Evolutionary conservation across 2,113 vertebrate genomes (phyloP).

Genomic region (Burhinus bistriatus): DNA sequence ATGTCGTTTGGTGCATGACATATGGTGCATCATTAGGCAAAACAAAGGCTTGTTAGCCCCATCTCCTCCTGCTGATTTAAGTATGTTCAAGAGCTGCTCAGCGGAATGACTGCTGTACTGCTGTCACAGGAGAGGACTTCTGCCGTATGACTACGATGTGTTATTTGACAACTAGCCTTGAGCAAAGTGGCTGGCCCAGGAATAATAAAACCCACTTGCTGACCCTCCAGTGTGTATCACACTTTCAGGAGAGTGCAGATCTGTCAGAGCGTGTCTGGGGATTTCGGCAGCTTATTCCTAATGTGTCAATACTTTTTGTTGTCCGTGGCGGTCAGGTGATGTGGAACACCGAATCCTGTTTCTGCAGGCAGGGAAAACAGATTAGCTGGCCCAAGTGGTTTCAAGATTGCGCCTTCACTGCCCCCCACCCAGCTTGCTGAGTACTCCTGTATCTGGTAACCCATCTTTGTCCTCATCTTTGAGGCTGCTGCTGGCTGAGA

Average conservation of each 20-base stretch:
- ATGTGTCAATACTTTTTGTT: accelerated
- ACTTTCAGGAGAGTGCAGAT: background rate
- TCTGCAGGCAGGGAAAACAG: background rate
- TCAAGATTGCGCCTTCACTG: background rate
- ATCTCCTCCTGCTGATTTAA: background rate
- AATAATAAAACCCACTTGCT: background rate
- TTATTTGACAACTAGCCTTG: background rate
- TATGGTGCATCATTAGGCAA: background rate
- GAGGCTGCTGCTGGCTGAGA: background rate
- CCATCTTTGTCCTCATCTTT: background rate
- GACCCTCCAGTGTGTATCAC: too few species aligned
- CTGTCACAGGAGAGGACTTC: background rate
- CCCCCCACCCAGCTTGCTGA: background rate
- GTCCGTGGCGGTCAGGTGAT: background rate
- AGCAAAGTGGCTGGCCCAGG: background rate
- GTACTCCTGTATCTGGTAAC: background rate
- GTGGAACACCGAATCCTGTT: accelerated
- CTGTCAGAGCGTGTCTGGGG: accelerated
- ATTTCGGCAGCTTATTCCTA: background rate
- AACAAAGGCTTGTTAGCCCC: background rate
- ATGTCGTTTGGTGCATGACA: background rate
- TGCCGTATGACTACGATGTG: accelerated
- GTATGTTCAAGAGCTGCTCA: background rate
- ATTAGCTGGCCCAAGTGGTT: background rate
- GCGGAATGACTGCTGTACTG: background rate